Percentiles rank a stretch among this genome's conserved stretches.
These are phyloP conservation scores for Acrobeloides nanus DNA, from an alignment of 2,888 invertebrate genomes.

Conservation along the genomic window DNA sequence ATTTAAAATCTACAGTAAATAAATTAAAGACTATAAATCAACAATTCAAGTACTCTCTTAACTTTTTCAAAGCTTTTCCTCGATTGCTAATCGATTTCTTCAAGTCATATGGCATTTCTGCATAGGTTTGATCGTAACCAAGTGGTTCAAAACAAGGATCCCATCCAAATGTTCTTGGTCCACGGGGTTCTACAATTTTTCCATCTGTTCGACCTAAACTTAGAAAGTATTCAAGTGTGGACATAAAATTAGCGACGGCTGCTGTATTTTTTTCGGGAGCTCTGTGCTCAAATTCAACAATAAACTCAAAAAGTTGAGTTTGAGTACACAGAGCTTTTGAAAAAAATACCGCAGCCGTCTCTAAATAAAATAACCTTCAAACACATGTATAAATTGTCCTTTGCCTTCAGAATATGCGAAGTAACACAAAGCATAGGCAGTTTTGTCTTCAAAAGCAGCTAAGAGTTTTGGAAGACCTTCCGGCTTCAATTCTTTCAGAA, in stretches of 20 bases:
- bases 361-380: too few species aligned
- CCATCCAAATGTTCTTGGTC: conserved; percentile 89
- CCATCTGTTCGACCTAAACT: conserved; percentile 72
- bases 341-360: too few species aligned
- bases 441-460: conserved; percentile 73
- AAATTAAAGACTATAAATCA: background rate
- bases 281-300: too few species aligned
- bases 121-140: conserved; percentile 75
- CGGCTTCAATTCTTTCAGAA: conserved; percentile 78
- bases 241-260: too few species aligned
- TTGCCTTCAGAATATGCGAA: conserved; percentile 70
- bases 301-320: too few species aligned
- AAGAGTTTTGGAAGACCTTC: conserved; percentile 68
- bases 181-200: conserved; percentile 73
- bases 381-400: conserved; percentile 68
- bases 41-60: conserved; percentile 27
- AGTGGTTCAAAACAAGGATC: conserved; percentile 84
- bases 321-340: too few species aligned
- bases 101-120: conserved; percentile 73
- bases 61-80: conserved; percentile 67
- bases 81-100: conserved; percentile 93
- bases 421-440: conserved; percentile 83
- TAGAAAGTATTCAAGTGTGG: too few species aligned
- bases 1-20: too few species aligned
- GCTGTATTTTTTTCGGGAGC: too few species aligned